Conservation (phyloP, 1,140 invertebrate species). For the Oryctes rhinoceros region DNA sequence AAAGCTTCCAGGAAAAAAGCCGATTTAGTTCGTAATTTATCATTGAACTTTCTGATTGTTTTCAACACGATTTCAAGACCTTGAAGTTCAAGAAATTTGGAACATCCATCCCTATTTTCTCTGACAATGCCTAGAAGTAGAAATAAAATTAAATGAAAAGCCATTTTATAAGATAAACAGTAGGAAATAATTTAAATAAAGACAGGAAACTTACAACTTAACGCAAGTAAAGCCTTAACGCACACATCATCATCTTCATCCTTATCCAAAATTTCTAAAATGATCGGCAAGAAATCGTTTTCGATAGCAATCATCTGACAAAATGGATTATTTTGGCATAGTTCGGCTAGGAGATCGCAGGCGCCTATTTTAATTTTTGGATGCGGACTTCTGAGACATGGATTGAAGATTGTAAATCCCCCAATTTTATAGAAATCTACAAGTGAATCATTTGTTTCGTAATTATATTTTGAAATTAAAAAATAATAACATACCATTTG, state of each 20-base stretch:
- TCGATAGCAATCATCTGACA: constrained; percentile 75
- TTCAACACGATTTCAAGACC: constrained; percentile 71
- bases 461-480: constrained; percentile 46
- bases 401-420: constrained; percentile 74
- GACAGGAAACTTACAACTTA: constrained; percentile 71
- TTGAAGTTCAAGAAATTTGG: constrained; percentile 68
- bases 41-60: constrained; percentile 67
- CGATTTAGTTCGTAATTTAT: constrained; percentile 73
- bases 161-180: too few relatives aligned
- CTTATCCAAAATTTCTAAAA: constrained; percentile 71
- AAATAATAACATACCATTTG: constrained; percentile 66
- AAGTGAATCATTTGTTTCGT: constrained; percentile 36
- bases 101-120: constrained; percentile 66
- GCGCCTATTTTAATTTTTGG: constrained; percentile 68
- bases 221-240: constrained; percentile 76
- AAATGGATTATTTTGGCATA: constrained; percentile 82
- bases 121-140: constrained; percentile 68
- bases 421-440: constrained; percentile 84
- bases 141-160: neutral
- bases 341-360: constrained; percentile 74
- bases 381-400: constrained; percentile 71
- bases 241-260: constrained; percentile 68
- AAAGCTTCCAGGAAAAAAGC: constrained; percentile 73
- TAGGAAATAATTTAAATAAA: neutral
- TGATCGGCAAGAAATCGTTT: constrained; percentile 68